These are phyloP conservation scores for Stenotaenia linearis DNA, from an alignment of 2,888 invertebrate species.

Conservation along the genomic window DNA sequence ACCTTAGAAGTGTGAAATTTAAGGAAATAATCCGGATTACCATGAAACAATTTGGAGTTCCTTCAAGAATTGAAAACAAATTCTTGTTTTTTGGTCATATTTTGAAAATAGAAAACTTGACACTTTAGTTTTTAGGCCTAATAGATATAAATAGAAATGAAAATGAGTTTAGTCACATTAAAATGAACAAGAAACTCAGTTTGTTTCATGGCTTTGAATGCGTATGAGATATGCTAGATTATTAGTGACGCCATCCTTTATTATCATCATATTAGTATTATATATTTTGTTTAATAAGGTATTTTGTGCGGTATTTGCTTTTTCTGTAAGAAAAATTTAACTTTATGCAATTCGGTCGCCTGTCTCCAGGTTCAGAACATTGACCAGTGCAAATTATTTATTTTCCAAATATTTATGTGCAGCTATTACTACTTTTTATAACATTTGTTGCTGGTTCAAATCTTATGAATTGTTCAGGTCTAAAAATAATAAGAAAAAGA, in stretches of 20 bases:
- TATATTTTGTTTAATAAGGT: not conserved
- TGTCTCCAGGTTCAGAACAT: slow-evolving; percentile 3
- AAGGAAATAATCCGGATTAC: not conserved
- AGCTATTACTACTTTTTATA: slow-evolving; percentile 28
- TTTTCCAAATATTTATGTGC: slow-evolving; percentile 31
- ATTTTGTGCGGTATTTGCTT: not conserved
- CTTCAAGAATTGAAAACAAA: too few species aligned
- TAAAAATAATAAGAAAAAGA: not conserved
- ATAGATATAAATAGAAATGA: too few species aligned
- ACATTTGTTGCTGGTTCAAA: not conserved
- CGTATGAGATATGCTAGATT: not conserved
- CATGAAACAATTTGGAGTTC: too few species aligned
- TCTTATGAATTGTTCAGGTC: not conserved
- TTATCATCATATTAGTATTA: not conserved
- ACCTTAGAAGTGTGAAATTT: not conserved
- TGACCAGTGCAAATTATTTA: slow-evolving; percentile 28
- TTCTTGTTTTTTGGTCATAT: too few species aligned
- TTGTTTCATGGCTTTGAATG: not conserved
- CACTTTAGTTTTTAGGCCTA: too few species aligned
- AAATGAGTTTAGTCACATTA: not conserved
- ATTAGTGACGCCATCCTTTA: not conserved
- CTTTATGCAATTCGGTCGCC: slow-evolving; percentile 24
- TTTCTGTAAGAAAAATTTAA: not conserved
- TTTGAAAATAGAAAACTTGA: too few species aligned
- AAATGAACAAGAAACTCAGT: not conserved